Percentiles rank a stretch among this genome's conserved stretches.
These are phyloP conservation scores for Samia ricini DNA, from an alignment of 1,140 invertebrate genomes.

Conservation along the genomic window DNA sequence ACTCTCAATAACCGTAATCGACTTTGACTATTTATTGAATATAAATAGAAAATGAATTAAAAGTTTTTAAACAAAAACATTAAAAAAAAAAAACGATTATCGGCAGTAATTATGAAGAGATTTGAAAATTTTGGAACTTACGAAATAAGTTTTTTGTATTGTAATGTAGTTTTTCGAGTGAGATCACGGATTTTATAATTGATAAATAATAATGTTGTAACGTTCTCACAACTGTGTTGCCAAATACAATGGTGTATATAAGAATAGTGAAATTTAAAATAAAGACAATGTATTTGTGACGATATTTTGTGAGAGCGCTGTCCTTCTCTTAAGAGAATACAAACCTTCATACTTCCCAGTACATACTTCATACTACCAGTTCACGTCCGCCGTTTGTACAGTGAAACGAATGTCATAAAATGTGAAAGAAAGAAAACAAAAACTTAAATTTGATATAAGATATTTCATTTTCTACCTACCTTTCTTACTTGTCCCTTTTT, in stretches of 20 bases:
- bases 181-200: slow-evolving; percentile 5
- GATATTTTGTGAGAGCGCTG: slow-evolving; percentile 29
- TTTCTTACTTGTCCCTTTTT: not conserved
- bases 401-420: slow-evolving; percentile 25
- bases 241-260: slow-evolving; percentile 19
- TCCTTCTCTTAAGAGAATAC: too few relatives aligned
- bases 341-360: too few relatives aligned
- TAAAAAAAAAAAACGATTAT: too few relatives aligned
- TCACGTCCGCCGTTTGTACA: slow-evolving; percentile 36
- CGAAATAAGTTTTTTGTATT: too few relatives aligned
- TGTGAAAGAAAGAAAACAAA: not conserved
- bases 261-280: slow-evolving; percentile 28
- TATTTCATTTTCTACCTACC: not conserved
- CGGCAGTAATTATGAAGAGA: too few relatives aligned
- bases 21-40: too few relatives aligned
- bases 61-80: too few relatives aligned
- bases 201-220: not conserved
- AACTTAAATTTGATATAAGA: not conserved
- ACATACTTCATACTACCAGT: too few relatives aligned
- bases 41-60: too few relatives aligned
- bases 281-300: slow-evolving; percentile 32
- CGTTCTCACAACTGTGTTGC: slow-evolving; percentile 5
- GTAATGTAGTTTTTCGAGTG: not conserved
- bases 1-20: too few relatives aligned
- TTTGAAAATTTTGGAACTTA: not conserved